Evolutionary conservation across 1,140 invertebrate genomes (phyloP).

Genomic region (Araneus ventricosus): DNA sequence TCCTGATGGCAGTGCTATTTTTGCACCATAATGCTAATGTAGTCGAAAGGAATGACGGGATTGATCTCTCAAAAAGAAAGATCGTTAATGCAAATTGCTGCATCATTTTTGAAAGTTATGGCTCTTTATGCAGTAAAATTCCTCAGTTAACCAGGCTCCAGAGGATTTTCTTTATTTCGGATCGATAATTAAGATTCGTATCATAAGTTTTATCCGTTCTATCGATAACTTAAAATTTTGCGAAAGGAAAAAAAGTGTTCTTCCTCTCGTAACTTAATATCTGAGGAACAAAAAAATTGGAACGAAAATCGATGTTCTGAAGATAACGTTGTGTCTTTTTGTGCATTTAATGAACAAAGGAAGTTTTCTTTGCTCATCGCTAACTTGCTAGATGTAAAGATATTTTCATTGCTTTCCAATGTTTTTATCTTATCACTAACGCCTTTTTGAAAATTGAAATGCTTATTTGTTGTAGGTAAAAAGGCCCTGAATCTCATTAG

Average conservation of each 20-base stretch:
- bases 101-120: slow-evolving; percentile 31
- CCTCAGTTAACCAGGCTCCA: neutral
- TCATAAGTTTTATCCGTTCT: slow-evolving; percentile 21
- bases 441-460: neutral
- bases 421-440: neutral
- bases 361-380: neutral
- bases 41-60: neutral
- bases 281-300: neutral
- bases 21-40: neutral
- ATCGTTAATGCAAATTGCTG: slow-evolving; percentile 25
- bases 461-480: neutral
- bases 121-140: slow-evolving; percentile 19
- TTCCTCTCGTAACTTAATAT: neutral
- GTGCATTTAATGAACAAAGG: neutral
- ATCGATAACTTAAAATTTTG: slow-evolving; percentile 26
- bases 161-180: slow-evolving; percentile 1
- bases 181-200: slow-evolving; percentile 10
- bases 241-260: neutral
- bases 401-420: neutral
- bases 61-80: neutral
- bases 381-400: neutral
- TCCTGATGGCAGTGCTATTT: neutral
- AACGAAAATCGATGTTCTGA: neutral
- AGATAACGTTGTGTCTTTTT: neutral
- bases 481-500: neutral